Conservation (phyloP, 1,140 invertebrate genomes). For the Diprion similis region DNA sequence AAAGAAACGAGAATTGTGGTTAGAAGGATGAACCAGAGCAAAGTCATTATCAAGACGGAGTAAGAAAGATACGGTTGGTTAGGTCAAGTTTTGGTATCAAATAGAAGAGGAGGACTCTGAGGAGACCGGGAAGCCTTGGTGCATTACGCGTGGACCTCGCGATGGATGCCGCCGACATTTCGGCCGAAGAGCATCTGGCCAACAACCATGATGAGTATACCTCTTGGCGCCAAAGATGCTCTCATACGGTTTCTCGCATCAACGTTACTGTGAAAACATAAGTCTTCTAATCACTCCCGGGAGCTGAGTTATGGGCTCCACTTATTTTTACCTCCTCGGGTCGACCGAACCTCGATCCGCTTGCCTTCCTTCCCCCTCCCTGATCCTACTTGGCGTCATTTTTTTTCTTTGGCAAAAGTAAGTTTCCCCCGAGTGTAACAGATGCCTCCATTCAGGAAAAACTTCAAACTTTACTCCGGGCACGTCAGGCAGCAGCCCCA, state of each 20-base stretch:
- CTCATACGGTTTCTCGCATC: not conserved
- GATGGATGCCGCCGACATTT: not conserved
- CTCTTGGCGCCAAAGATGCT: not conserved
- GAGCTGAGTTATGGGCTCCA: conserved; percentile 3
- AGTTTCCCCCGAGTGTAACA: not conserved
- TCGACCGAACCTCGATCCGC: too few relatives aligned
- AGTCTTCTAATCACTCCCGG: conserved; percentile 7
- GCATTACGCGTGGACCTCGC: not conserved
- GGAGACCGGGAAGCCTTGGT: not conserved
- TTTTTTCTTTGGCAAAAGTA: not conserved
- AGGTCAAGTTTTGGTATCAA: not conserved
- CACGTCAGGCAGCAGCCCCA: not conserved
- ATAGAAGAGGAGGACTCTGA: not conserved
- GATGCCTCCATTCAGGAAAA: not conserved
- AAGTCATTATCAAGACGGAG: not conserved
- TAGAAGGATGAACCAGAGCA: not conserved
- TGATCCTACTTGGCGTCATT: not conserved
- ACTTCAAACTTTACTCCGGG: not conserved
- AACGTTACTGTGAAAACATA: not conserved
- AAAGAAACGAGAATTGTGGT: not conserved
- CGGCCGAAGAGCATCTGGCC: not conserved
- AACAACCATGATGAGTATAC: not conserved
- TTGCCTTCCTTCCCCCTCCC: too few relatives aligned
- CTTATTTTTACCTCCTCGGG: not conserved
- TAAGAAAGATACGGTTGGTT: not conserved